A percentile compares a stretch with the other conserved stretches of the same genome.
phyloP scores from a whole-genome alignment of 2,888 invertebrate genomes.

The Drosophila nigritarsus region DNA sequence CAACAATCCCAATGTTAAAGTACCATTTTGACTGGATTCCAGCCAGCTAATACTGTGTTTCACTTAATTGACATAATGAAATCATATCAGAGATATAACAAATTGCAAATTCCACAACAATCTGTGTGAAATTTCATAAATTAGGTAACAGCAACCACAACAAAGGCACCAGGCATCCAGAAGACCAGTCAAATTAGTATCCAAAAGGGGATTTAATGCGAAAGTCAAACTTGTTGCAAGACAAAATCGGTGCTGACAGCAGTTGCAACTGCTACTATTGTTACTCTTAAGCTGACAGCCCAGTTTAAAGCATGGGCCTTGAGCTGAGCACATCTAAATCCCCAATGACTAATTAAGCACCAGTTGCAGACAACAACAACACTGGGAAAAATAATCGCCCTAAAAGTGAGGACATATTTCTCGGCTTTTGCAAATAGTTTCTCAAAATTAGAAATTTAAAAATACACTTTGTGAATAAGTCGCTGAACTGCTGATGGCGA shows the following conservation, averaged over 20 bases:
- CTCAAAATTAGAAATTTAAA: not conserved
- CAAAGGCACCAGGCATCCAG: slow-evolving; percentile 13
- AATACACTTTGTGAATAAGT: not conserved
- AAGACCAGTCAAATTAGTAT: slow-evolving; percentile 35
- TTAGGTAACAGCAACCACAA: slow-evolving; percentile 9
- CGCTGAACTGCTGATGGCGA: not conserved
- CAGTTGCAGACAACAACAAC: not conserved
- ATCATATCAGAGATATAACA: slow-evolving; percentile 39
- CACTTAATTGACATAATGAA: slow-evolving; percentile 48
- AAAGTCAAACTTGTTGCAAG: slow-evolving; percentile 10
- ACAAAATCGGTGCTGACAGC: slow-evolving; percentile 34
- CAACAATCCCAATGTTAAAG: not conserved
- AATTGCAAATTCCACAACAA: slow-evolving; percentile 27
- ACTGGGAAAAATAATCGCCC: not conserved
- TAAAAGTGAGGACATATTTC: not conserved
- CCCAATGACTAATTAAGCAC: slow-evolving; percentile 56
- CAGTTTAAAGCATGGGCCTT: slow-evolving; percentile 20
- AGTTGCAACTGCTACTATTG: not conserved
- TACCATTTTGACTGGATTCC: not conserved
- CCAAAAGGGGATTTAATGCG: slow-evolving; percentile 15
- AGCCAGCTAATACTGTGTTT: not conserved
- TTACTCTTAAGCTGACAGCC: slow-evolving; percentile 20
- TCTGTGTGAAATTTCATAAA: slow-evolving; percentile 32
- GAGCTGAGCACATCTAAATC: slow-evolving; percentile 39
- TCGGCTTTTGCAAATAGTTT: not conserved